Evolutionary conservation across 2,113 vertebrate genomes (phyloP), one percentile per base, ranked within the genome.

Genomic region (Saguinus midas): DNA sequence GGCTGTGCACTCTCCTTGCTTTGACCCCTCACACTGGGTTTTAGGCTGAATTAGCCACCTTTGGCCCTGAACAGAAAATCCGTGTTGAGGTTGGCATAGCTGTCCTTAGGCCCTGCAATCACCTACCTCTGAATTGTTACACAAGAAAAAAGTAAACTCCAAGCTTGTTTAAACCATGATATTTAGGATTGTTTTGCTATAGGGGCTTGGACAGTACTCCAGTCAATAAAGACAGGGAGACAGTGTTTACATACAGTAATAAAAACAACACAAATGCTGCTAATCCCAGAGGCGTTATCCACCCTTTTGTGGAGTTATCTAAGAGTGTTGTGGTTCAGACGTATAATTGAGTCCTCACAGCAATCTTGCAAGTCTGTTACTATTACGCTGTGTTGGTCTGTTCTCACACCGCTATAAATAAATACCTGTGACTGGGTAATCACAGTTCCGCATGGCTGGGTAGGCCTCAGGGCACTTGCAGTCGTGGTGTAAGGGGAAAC

Each of bases 21-120:
- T 10, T 37, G 6, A 66, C 29, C n/a, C 8, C 0, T 0, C 27
- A 17, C 6, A 1, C 11, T 10, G 57, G 64, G 16, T 37, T n/a
- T 70, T 37, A 5, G 21, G 64, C 45, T 37, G 12, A 52, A 87
- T 14, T 27, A 8, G 4, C 45, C 64, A 48, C 16, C 11, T 17
- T 37, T 16, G 29, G 64, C 20, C 12, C 13, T 6, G 32, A 86
- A 25, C 0, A 32, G 61, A 70, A 86, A 20, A 20, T 86, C 20
- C 3, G 0, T 4, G 18, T n/a, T 5, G 18, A 48, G 11, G 64
- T 25, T 37, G 14, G 18, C 32, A 37, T 35, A 16, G 29, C 32
- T 17, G 20, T 10, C 20, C 25, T 52, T 37, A 14, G 48, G 37
- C 12, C 25, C 21, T 23, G 5, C 17, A 25, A 12, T 13, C 7